Evolutionary conservation across 2,113 vertebrate species (phyloP).

Genomic region (Gallinago media): DNA sequence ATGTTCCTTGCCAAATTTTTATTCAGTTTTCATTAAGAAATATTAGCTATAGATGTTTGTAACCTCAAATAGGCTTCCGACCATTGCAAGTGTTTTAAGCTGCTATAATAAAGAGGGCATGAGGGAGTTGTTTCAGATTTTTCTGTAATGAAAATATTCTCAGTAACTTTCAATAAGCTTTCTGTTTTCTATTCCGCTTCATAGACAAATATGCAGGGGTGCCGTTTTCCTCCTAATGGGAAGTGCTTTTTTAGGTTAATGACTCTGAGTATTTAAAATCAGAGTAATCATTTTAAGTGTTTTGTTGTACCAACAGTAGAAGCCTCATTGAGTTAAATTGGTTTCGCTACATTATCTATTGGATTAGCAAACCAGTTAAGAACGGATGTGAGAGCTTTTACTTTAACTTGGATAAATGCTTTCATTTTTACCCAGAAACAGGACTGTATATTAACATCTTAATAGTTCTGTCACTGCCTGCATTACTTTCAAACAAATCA

Average conservation of each 20-base stretch:
- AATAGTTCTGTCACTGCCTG: background rate
- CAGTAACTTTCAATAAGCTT: background rate
- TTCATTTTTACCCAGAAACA: slow-evolving; percentile 5
- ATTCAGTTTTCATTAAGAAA: background rate
- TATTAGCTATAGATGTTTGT: background rate
- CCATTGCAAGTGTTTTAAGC: background rate
- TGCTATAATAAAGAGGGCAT: background rate
- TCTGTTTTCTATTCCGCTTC: background rate
- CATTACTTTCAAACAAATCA: background rate
- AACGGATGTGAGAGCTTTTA: slow-evolving; percentile 4
- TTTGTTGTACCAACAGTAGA: background rate
- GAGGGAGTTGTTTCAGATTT: background rate
- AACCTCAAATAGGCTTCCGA: background rate
- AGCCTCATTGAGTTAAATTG: slow-evolving; percentile 59
- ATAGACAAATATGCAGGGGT: background rate
- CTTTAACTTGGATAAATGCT: background rate
- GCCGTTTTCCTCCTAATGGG: background rate
- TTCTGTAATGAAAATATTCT: background rate
- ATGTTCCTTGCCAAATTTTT: background rate
- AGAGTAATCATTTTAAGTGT: slow-evolving; percentile 25
- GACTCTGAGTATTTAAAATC: slow-evolving; percentile 34
- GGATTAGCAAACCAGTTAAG: slow-evolving; percentile 13
- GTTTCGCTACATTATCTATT: slow-evolving; percentile 48
- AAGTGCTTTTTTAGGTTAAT: slow-evolving; percentile 40
- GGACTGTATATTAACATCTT: background rate